These are phyloP conservation scores for Passer montanus DNA, from an alignment of 2,113 vertebrate species.

Conservation along the genomic window DNA sequence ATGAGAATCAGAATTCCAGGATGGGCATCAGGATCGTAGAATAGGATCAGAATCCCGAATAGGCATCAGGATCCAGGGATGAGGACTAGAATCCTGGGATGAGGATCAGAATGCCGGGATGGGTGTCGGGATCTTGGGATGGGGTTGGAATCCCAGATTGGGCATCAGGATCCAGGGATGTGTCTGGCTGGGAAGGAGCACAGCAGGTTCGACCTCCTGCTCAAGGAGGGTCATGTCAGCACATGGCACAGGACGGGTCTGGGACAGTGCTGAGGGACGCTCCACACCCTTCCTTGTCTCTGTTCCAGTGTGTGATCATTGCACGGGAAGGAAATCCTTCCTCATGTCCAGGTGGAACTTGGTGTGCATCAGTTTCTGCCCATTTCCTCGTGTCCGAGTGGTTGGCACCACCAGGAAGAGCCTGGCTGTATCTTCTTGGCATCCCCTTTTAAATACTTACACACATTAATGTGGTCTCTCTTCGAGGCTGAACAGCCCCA, in stretches of 20 bases:
- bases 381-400: accelerated
- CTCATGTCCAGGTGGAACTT: background rate
- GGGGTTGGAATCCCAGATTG: accelerated
- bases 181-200: background rate
- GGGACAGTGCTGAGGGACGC: background rate
- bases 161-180: accelerated
- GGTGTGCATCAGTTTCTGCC: background rate
- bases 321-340: accelerated
- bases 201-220: background rate
- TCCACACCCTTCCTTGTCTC: background rate
- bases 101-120: accelerated
- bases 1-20: accelerated
- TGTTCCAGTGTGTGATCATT: background rate
- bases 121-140: accelerated
- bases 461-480: background rate
- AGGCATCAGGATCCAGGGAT: too few relatives aligned
- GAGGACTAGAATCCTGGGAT: accelerated
- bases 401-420: background rate
- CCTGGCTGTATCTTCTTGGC: background rate
- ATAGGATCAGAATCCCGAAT: background rate
- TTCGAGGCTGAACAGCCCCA: background rate
- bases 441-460: background rate
- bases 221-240: background rate
- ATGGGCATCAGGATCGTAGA: accelerated
- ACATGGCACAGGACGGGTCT: accelerated